Evolutionary conservation across 2,888 invertebrate genomes (phyloP).

Genomic region (Isoperla grammatica): DNA sequence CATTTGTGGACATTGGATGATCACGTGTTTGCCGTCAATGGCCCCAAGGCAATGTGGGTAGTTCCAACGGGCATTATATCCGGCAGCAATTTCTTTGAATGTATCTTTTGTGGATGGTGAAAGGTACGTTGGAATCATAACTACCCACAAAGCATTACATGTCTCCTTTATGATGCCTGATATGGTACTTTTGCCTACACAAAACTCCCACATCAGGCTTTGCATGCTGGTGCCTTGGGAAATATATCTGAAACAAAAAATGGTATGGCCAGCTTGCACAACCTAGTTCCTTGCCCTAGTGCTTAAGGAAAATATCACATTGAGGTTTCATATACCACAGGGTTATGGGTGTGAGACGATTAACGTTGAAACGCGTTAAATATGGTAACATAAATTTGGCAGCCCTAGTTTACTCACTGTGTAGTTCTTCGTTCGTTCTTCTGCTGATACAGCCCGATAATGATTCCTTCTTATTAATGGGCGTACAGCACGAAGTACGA

Average conservation of each 20-base stretch:
- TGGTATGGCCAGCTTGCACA: too few relatives aligned
- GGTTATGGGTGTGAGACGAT: too few relatives aligned
- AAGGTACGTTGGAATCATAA: neutral
- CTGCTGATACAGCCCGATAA: too few relatives aligned
- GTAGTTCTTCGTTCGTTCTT: too few relatives aligned
- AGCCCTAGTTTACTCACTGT: too few relatives aligned
- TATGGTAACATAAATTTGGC: too few relatives aligned
- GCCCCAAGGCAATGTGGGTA: slow-evolving; percentile 9
- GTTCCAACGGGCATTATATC: neutral
- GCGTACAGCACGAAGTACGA: too few relatives aligned
- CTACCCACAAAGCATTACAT: slow-evolving; percentile 9
- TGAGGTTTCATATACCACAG: too few relatives aligned
- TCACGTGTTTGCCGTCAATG: slow-evolving; percentile 9
- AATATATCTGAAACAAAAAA: neutral
- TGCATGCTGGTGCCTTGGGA: slow-evolving; percentile 3
- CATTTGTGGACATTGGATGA: slow-evolving; percentile 24
- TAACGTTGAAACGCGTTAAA: too few relatives aligned
- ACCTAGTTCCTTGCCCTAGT: too few relatives aligned
- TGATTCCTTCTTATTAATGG: too few relatives aligned
- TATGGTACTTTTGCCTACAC: neutral
- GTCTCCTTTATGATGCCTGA: neutral
- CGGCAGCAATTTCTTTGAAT: slow-evolving; percentile 3
- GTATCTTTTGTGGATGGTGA: neutral
- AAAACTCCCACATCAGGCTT: slow-evolving; percentile 2
- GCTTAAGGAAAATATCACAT: too few relatives aligned